Percentiles rank a stretch among this genome's conserved stretches.
Conservation (phyloP, 2,113 vertebrate species). For the Pelodiscus sinensis region DNA sequence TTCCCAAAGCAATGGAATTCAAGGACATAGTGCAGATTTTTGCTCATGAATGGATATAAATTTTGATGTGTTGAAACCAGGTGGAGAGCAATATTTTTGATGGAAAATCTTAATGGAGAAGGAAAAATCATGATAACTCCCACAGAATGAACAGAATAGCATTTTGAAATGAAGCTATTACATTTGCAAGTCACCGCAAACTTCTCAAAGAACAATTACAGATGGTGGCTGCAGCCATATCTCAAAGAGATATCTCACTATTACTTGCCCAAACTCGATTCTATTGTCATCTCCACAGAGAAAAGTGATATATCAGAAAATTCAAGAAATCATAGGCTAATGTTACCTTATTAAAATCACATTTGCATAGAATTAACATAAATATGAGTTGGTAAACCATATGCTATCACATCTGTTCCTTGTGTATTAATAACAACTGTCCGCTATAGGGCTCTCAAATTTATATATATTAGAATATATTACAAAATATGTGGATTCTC, state of each 20-base stretch:
- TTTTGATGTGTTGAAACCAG: neutral
- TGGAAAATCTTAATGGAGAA: neutral
- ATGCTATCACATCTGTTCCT: slow-evolving; percentile 83
- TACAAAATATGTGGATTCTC: slow-evolving; percentile 66
- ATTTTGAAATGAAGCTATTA: neutral
- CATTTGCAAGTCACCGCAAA: neutral
- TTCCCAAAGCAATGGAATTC: neutral
- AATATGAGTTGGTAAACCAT: slow-evolving; percentile 85
- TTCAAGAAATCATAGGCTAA: slow-evolving; percentile 78
- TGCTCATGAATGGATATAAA: neutral
- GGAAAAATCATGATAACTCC: neutral
- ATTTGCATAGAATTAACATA: slow-evolving; percentile 87
- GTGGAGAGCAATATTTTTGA: neutral
- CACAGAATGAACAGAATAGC: neutral
- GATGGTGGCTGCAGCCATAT: neutral
- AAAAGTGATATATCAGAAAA: slow-evolving; percentile 71
- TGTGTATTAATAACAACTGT: slow-evolving; percentile 82
- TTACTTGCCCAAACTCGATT: slow-evolving; percentile 48
- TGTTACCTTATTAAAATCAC: slow-evolving; percentile 84
- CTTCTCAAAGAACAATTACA: neutral
- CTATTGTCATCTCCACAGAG: slow-evolving; percentile 68
- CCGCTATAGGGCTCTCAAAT: slow-evolving; percentile 80
- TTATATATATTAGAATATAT: slow-evolving; percentile 78
- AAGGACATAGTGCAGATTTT: neutral
- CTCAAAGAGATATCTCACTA: neutral